These are phyloP conservation scores for Callimorpha dominula DNA, from an alignment of 2,888 invertebrate species.

Conservation along the genomic window DNA sequence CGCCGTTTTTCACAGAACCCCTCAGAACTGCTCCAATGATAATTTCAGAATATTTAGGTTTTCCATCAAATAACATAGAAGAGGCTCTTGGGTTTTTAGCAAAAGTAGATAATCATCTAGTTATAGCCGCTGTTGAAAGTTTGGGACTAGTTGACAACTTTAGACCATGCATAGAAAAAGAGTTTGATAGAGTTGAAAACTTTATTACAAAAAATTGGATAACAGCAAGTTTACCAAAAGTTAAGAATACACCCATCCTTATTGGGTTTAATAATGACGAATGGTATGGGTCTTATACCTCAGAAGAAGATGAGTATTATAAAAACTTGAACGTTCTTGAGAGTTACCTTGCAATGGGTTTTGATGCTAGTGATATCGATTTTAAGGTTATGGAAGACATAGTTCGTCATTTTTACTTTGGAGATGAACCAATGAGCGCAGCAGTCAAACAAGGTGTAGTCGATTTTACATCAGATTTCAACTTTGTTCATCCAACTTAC, in stretches of 20 bases:
- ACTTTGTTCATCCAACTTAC: constrained; percentile 57
- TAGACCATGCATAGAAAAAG: constrained; percentile 21
- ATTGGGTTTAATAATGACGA: constrained; percentile 49
- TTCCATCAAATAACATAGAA: not conserved
- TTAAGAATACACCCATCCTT: constrained; percentile 11
- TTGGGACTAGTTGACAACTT: not conserved
- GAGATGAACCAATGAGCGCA: constrained; percentile 51
- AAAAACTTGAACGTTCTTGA: constrained; percentile 43
- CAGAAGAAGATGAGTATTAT: constrained; percentile 37
- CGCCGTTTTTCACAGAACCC: constrained; percentile 1
- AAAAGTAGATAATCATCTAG: constrained; percentile 1
- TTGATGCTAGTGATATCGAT: constrained; percentile 40
- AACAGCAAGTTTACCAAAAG: constrained; percentile 14
- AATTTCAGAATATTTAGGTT: constrained; percentile 15
- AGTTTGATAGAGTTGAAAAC: constrained; percentile 20
- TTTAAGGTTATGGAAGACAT: constrained; percentile 44
- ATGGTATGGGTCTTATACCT: constrained; percentile 27
- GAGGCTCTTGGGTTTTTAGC: constrained; percentile 19
- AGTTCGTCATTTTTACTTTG: constrained; percentile 62
- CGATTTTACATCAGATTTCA: constrained; percentile 63
- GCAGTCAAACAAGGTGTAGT: constrained; percentile 43
- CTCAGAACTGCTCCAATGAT: constrained; percentile 7
- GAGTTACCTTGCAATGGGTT: constrained; percentile 33
- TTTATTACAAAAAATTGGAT: constrained; percentile 15
- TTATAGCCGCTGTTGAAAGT: constrained; percentile 7